Evolutionary conservation across 2,113 vertebrate genomes (phyloP), one percentile per base, ranked within the genome.

Genomic region (Rhinopithecus roxellana): DNA sequence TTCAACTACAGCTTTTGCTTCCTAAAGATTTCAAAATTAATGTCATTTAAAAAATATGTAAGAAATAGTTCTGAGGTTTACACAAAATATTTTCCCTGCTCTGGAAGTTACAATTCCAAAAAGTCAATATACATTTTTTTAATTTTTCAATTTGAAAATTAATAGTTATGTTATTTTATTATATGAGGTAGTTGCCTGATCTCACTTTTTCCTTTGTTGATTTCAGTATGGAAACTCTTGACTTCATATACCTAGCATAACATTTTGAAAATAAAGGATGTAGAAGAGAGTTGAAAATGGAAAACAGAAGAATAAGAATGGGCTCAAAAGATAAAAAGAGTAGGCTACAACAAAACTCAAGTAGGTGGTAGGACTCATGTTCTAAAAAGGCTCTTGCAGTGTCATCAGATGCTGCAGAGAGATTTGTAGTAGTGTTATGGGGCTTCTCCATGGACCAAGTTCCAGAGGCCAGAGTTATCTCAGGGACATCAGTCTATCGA

Each of bases 1-100:
- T 95, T 99, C 99, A 1, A 98, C 98, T 0, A 99, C 98, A 3
- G 99, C 98, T 98, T 99, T 99, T 70, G 99, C 98, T 92, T 99
- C 99, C 99, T 99, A 95, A 1, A 92, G 55, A 27, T 87, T 55
- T 82, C 0, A 97, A 50, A 94, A 78, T 97, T 16, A 84, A 75
- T 80, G 52, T 52, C n/a, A 83, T 35, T 35, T 20, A 1, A 81
- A 80, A 84, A 70, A 45, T 4, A 79, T 0, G 7, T 25, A 90
- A 57, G 35, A 57, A 79, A 45, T 8, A 91, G 23, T 32, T 81
- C 12, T 27, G 43, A 3, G 14, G 30, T n/a, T 79, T 61, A 82
- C 23, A 90, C 61, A 95, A 79, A 94, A 17, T 80, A 67, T 40
- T 82, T 67, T 94, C 30, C 18, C 88, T 30, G 32, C 35, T 79